Conservation (phyloP, 1,140 invertebrate species). For the Augochlora pura region DNA sequence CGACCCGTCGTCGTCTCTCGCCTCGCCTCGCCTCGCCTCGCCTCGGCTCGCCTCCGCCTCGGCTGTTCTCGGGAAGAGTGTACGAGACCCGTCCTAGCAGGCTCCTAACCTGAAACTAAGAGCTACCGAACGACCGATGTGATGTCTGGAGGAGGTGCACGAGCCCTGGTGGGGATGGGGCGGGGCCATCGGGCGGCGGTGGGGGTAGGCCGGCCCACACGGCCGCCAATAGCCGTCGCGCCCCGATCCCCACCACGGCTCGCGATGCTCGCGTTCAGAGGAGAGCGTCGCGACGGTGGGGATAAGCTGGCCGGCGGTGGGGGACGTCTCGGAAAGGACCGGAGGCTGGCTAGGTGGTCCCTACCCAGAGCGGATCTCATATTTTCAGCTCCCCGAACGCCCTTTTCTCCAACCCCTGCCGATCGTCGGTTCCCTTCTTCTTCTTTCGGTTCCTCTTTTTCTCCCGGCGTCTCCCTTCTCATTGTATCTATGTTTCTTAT, state of each 20-base stretch:
- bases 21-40: too few relatives aligned
- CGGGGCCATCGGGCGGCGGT: conserved; percentile 55
- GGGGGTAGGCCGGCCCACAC: conserved; percentile 72
- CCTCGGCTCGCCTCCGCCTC: conserved; percentile 5
- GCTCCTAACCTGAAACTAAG: conserved; percentile 82
- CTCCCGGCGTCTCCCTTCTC: conserved; percentile 40
- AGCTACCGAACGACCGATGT: conserved; percentile 79
- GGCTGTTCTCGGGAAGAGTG: conserved; percentile 68
- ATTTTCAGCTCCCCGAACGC: conserved; percentile 77
- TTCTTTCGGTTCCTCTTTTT: conserved; percentile 54
- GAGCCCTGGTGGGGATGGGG: conserved; percentile 67
- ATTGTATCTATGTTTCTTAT: conserved; percentile 43
- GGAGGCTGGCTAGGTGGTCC: conserved; percentile 79
- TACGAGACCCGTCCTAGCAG: conserved; percentile 80
- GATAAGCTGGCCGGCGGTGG: conserved; percentile 59
- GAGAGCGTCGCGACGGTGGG: conserved; percentile 53
- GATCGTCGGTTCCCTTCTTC: conserved; percentile 71
- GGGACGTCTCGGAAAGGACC: conserved; percentile 71
- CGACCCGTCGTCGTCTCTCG: too few relatives aligned
- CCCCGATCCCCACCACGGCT: conserved; percentile 57
- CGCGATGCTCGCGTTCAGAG: conserved; percentile 58
- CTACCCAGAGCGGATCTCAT: conserved; percentile 75
- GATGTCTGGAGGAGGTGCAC: conserved; percentile 78
- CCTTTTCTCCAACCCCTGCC: conserved; percentile 78
- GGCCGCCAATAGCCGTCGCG: conserved; percentile 64